phyloP scores from a whole-genome alignment of 2,888 invertebrate species.

The Megastigmus dorsalis region DNA sequence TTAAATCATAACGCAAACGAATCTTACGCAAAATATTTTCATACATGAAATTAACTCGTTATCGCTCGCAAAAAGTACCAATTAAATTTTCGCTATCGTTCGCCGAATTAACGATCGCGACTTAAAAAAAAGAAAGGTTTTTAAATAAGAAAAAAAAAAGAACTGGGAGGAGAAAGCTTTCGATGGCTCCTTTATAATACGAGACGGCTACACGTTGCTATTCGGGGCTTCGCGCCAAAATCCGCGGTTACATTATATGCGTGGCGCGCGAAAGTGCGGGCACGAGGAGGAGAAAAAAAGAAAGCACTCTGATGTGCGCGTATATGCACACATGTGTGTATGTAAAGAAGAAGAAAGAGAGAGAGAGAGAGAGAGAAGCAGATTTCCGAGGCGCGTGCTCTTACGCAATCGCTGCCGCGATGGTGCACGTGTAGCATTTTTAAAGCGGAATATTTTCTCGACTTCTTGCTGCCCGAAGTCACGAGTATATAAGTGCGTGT shows the following conservation, averaged over 20 bases:
- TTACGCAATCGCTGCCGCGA: constrained; percentile 35
- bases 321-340: not conserved
- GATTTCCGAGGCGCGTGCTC: constrained; percentile 20
- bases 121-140: no score
- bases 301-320: constrained; percentile 13
- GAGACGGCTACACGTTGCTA: no score
- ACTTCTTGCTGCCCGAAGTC: constrained; percentile 7
- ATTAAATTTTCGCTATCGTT: no score
- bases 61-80: no score
- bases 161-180: no score
- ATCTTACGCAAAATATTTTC: no score
- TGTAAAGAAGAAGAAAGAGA: not conserved
- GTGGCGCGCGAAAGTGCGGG: not conserved
- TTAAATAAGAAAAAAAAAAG: no score
- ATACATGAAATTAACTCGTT: no score
- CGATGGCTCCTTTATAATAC: no score
- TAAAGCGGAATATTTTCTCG: constrained; percentile 46
- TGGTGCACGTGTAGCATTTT: constrained; percentile 38
- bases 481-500: not conserved
- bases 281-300: constrained; percentile 26
- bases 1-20: no score
- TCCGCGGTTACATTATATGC: constrained; percentile 27
- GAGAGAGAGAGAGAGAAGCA: constrained; percentile 13
- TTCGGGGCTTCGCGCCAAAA: constrained; percentile 34
- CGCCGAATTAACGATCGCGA: no score